These are phyloP conservation scores for Acleris holmiana DNA, from an alignment of 2,888 invertebrate genomes.

Conservation along the genomic window DNA sequence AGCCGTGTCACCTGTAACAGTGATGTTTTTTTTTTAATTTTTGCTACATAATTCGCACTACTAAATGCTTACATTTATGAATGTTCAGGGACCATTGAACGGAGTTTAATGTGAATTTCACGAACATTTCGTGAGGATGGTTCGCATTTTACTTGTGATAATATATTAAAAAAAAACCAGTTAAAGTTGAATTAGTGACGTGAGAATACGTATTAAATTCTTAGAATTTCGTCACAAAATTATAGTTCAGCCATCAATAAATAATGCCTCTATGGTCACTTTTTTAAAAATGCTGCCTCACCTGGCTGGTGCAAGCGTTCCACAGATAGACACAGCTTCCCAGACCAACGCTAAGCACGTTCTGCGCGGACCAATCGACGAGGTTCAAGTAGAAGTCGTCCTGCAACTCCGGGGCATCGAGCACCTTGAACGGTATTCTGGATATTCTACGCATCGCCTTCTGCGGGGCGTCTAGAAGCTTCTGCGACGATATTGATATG, in stretches of 20 bases:
- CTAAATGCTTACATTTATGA: too few species aligned
- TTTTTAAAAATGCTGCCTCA: conserved; percentile 53
- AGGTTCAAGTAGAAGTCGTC: conserved; percentile 99
- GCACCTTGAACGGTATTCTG: conserved; percentile 97
- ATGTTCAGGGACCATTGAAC: too few species aligned
- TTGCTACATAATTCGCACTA: too few species aligned
- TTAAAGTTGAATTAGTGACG: too few species aligned
- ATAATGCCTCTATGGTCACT: too few species aligned
- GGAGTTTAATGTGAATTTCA: too few species aligned
- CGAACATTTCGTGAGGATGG: too few species aligned
- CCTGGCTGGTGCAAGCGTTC: conserved; percentile 99
- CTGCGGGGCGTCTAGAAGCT: conserved; percentile 95
- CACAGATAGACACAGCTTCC: conserved; percentile 99
- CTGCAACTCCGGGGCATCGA: conserved; percentile 98
- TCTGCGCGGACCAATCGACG: conserved; percentile 99
- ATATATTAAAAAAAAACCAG: too few species aligned
- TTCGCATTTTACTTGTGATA: too few species aligned
- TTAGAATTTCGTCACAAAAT: too few species aligned
- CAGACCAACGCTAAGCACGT: conserved; percentile 98
- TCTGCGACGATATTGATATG: conserved; percentile 97
- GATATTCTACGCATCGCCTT: conserved; percentile 99
- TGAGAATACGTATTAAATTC: too few species aligned
- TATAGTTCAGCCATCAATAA: too few species aligned
- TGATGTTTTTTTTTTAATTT: background rate
- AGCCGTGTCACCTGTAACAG: conserved; percentile 91